Evolutionary conservation across 2,797 vertebrate genomes (phyloP).

Genomic region (Remorina albescens): DNA sequence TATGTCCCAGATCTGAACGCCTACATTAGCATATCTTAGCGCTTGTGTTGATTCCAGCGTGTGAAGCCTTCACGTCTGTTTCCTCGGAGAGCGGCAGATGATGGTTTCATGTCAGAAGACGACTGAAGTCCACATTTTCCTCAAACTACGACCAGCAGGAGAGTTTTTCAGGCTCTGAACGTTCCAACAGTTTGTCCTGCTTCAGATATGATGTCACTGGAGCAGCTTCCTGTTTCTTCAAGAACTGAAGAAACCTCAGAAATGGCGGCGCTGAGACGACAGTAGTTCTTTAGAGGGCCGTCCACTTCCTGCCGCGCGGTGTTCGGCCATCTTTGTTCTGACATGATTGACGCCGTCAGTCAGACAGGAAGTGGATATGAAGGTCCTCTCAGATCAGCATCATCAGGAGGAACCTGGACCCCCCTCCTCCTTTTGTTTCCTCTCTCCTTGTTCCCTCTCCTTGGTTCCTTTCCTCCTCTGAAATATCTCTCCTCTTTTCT

Average conservation of each 20-base stretch:
- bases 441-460: no score
- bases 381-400: not conserved
- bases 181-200: not conserved
- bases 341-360: slow-evolving; percentile 4
- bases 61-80: slow-evolving; percentile 64
- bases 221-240: slow-evolving; percentile 14
- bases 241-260: slow-evolving; percentile 15
- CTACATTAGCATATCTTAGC: slow-evolving; percentile 67
- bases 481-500: not conserved
- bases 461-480: not conserved
- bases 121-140: not conserved
- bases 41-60: slow-evolving; percentile 50
- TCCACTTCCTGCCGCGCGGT: not conserved
- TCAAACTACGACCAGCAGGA: not conserved
- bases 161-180: not conserved
- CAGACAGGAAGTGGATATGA: not conserved
- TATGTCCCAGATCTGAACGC: slow-evolving; percentile 63
- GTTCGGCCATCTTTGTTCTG: not conserved
- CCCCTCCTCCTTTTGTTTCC: not conserved
- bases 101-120: slow-evolving; percentile 10
- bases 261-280: no score
- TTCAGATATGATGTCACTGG: not conserved
- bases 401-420: not conserved
- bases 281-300: no score
- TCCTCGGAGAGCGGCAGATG: slow-evolving; percentile 47